Evolutionary conservation across 2,888 invertebrate species (phyloP).

Genomic region (Chaetogeoica ovagalla): DNA sequence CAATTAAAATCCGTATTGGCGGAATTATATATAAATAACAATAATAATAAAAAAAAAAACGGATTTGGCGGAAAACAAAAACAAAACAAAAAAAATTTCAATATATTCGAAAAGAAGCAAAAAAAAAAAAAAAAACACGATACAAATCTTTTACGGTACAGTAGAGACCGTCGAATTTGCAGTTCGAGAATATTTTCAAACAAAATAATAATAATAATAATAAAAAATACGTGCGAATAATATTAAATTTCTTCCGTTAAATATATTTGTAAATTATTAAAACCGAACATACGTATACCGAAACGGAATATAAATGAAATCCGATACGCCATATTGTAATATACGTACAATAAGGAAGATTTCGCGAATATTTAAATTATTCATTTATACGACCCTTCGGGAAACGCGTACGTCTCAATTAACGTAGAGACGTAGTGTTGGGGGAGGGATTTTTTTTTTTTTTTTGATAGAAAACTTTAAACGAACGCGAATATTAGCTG

Average conservation of each 20-base stretch:
- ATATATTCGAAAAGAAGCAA: background rate
- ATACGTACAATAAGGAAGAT: no score
- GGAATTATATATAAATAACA: background rate
- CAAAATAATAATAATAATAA: no score
- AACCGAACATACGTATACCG: background rate
- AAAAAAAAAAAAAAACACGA: constrained; percentile 1
- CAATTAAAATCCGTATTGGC: constrained; percentile 17
- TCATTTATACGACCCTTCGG: no score
- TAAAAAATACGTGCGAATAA: constrained; percentile 25
- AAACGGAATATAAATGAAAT: background rate
- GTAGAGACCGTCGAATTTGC: background rate
- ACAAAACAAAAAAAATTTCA: background rate
- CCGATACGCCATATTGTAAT: background rate
- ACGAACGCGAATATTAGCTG: no score
- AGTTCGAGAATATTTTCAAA: constrained; percentile 12
- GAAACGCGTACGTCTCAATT: no score
- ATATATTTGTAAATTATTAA: background rate
- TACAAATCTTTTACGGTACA: constrained; percentile 8
- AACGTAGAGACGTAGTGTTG: no score
- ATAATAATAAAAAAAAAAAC: background rate
- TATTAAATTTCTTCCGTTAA: constrained; percentile 2
- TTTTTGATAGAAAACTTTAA: no score
- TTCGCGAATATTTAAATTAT: no score
- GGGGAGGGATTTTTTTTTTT: no score
- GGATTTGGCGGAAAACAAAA: background rate